Conservation (phyloP, 2,113 vertebrate genomes). For the Pygathrix nemaeus region DNA sequence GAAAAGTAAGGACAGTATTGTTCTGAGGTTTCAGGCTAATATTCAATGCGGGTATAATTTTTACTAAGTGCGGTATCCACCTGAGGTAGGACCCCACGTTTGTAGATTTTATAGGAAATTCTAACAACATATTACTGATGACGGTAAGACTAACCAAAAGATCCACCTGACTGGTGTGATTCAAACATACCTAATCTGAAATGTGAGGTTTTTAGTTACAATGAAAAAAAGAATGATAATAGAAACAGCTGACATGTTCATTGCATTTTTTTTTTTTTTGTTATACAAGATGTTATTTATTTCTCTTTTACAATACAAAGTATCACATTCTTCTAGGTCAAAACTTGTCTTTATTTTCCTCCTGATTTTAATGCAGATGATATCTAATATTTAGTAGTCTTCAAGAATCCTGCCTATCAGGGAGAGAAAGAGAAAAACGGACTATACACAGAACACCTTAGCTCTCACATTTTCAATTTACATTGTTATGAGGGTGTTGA, state of each 20-base stretch:
- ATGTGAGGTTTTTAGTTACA: not conserved
- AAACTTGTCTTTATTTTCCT: not conserved
- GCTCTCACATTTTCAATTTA: not conserved
- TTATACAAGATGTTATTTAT: conserved; percentile 8
- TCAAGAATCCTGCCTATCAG: not conserved
- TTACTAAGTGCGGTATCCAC: not conserved
- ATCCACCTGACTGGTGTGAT: not conserved
- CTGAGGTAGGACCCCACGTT: not conserved
- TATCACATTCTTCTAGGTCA: conserved; percentile 46
- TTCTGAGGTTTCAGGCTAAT: not conserved
- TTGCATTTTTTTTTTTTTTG: not conserved
- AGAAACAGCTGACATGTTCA: not conserved
- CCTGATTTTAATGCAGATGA: conserved; percentile 31
- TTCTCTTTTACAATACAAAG: not conserved
- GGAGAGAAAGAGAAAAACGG: not conserved
- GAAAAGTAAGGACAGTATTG: not conserved
- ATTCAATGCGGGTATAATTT: not conserved
- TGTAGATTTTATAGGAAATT: conserved; percentile 29
- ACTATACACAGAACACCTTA: not conserved
- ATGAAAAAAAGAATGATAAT: not conserved
- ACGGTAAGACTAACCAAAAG: not conserved
- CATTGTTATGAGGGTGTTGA: not conserved
- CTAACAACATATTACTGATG: not conserved
- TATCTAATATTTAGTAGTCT: not conserved
- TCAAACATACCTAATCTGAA: not conserved